phyloP scores from a whole-genome alignment of 2,113 vertebrate genomes.

The Clarias magur region DNA sequence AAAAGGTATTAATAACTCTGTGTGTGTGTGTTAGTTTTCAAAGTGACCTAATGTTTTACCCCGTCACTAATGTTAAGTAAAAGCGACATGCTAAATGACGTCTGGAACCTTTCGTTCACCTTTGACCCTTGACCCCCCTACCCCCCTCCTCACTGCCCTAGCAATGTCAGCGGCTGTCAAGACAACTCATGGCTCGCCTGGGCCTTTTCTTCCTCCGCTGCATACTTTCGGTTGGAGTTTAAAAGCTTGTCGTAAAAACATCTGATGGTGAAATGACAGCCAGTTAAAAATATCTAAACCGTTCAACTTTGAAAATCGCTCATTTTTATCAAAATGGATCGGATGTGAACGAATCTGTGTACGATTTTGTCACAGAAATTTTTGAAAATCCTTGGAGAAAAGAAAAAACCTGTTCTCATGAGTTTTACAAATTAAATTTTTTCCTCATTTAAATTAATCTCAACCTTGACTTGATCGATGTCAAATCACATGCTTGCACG shows the following conservation, averaged over 20 bases:
- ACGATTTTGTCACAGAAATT: too few relatives aligned
- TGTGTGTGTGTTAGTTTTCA: background rate
- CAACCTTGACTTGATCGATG: background rate
- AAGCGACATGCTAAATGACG: background rate
- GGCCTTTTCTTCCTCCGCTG: background rate
- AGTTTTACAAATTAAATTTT: too few relatives aligned
- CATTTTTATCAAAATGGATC: too few relatives aligned
- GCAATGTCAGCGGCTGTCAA: constrained; percentile 42
- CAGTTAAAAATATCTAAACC: too few relatives aligned
- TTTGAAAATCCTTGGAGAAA: too few relatives aligned
- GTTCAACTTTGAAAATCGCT: too few relatives aligned
- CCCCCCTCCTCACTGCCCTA: background rate
- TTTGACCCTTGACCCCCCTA: constrained; percentile 49
- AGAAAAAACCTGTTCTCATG: too few relatives aligned
- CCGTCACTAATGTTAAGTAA: background rate
- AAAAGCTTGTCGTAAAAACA: too few relatives aligned
- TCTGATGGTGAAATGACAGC: too few relatives aligned
- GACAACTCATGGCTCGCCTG: background rate
- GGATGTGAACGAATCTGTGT: too few relatives aligned
- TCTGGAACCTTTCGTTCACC: constrained; percentile 48
- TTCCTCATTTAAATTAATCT: background rate
- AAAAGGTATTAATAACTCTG: background rate
- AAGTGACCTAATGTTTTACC: background rate
- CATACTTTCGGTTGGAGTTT: background rate
- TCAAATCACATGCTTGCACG: background rate